A percentile compares a stretch with the other conserved stretches of the same genome.
These are phyloP conservation scores for Pollenia angustigena DNA, from an alignment of 2,888 invertebrate species.

Conservation along the genomic window DNA sequence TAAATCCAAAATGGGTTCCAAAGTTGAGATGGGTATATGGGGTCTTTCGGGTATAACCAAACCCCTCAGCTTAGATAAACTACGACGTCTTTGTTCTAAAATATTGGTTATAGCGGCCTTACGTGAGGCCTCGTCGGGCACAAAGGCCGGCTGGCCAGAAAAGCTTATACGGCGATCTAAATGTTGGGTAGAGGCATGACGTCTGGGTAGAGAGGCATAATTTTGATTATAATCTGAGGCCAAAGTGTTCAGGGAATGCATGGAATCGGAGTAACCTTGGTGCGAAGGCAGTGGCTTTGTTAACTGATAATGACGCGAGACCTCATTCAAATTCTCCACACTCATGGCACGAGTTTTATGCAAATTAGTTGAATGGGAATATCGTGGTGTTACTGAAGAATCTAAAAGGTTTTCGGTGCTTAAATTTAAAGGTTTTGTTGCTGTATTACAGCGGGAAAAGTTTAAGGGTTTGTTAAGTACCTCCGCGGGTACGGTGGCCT, in stretches of 20 bases:
- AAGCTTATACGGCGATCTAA: slow-evolving; percentile 74
- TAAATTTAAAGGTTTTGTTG: slow-evolving; percentile 81
- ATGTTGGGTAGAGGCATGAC: slow-evolving; percentile 75
- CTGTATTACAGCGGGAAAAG: slow-evolving; percentile 74
- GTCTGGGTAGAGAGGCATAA: slow-evolving; percentile 79
- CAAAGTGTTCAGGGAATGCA: slow-evolving; percentile 82
- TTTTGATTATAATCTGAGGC: slow-evolving; percentile 79
- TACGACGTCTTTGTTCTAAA: slow-evolving; percentile 92
- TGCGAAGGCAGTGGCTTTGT: slow-evolving; percentile 80
- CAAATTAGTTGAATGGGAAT: slow-evolving; percentile 76
- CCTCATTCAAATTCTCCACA: slow-evolving; percentile 85
- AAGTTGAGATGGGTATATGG: slow-evolving; percentile 83
- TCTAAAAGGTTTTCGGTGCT: slow-evolving; percentile 83
- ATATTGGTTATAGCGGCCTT: slow-evolving; percentile 89
- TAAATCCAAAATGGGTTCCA: slow-evolving; percentile 88
- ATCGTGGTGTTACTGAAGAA: slow-evolving; percentile 64
- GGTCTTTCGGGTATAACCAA: slow-evolving; percentile 93
- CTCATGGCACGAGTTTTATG: slow-evolving; percentile 85
- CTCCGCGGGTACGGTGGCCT: slow-evolving; percentile 72
- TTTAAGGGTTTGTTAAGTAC: slow-evolving; percentile 66
- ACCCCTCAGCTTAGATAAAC: slow-evolving; percentile 93
- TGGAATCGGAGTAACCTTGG: slow-evolving; percentile 81
- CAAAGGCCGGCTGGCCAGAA: slow-evolving; percentile 81
- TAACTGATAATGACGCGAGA: slow-evolving; percentile 80
- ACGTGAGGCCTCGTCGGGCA: slow-evolving; percentile 84